These are phyloP conservation scores for Muntiacus muntjak DNA, from an alignment of 2,113 vertebrate species.

Conservation along the genomic window DNA sequence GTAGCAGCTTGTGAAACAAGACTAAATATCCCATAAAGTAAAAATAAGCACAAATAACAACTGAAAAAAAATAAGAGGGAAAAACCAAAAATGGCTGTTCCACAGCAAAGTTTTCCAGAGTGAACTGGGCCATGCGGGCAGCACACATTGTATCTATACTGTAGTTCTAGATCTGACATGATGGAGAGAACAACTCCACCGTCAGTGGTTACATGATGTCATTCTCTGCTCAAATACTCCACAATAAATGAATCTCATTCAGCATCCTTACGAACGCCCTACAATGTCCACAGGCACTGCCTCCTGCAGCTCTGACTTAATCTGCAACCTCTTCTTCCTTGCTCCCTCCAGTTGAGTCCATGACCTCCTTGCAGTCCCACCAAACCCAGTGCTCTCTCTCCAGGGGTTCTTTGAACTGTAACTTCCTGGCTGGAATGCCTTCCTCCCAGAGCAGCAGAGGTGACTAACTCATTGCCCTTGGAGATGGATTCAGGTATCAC, in stretches of 20 bases:
- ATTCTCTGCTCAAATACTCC: not conserved
- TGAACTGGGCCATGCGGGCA: not conserved
- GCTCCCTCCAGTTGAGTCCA: too few relatives aligned
- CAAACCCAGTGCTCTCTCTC: too few relatives aligned
- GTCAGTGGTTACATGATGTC: not conserved
- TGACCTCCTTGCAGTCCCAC: too few relatives aligned
- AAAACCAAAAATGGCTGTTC: not conserved
- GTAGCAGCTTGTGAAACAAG: not conserved
- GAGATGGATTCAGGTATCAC: too few relatives aligned
- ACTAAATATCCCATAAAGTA: not conserved
- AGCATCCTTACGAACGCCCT: not conserved
- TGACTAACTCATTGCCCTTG: too few relatives aligned
- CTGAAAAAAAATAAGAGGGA: not conserved
- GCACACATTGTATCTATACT: not conserved
- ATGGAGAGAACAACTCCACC: not conserved
- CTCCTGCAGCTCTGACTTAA: too few relatives aligned
- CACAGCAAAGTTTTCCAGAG: not conserved
- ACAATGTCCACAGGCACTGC: fast-evolving
- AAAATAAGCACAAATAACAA: not conserved
- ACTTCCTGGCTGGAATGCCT: too few relatives aligned
- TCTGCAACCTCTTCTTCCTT: too few relatives aligned
- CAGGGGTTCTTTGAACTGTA: too few relatives aligned
- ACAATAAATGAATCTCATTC: not conserved
- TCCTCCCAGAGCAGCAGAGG: too few relatives aligned
- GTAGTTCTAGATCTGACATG: not conserved